Evolutionary conservation across 1,140 invertebrate genomes (phyloP).

Genomic region (Drosophila parabipectinata): DNA sequence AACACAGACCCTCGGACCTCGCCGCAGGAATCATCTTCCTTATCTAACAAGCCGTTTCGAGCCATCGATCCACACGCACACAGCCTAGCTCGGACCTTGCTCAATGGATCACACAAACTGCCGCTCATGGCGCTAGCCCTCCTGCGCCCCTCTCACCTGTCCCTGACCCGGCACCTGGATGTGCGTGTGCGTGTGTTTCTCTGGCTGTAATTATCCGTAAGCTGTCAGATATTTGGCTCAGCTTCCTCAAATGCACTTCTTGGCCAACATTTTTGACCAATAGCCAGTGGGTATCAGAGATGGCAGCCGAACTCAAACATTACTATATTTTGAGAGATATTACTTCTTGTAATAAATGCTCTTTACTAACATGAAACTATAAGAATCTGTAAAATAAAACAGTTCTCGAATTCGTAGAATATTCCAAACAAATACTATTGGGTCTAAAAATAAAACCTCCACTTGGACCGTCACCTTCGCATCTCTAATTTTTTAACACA

Average conservation of each 20-base stretch:
- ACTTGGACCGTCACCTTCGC: conserved; percentile 1
- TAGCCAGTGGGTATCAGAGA: conserved; percentile 14
- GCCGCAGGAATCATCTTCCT: conserved; percentile 73
- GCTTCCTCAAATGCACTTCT: conserved; percentile 37
- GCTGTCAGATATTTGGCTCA: conserved; percentile 81
- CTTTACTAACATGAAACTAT: not conserved
- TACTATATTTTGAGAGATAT: too few relatives aligned
- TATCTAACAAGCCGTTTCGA: conserved; percentile 77
- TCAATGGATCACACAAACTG: conserved; percentile 80
- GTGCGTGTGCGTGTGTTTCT: conserved; percentile 42
- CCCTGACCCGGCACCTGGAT: not conserved
- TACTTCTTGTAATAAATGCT: not conserved
- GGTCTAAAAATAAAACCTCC: not conserved
- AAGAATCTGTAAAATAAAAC: not conserved
- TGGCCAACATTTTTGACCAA: conserved; percentile 43
- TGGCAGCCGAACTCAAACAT: not conserved
- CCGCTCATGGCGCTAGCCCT: conserved; percentile 58
- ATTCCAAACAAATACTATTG: not conserved
- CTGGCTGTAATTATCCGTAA: conserved; percentile 80
- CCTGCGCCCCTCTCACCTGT: conserved; percentile 4
- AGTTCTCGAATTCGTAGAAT: not conserved
- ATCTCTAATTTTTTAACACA: conserved; percentile 31
- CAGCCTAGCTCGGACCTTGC: conserved; percentile 50
- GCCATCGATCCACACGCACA: conserved; percentile 64
- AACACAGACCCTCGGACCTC: conserved; percentile 13